Conservation (phyloP, 2,888 invertebrate species). For the Sphaerophoria taeniata region DNA sequence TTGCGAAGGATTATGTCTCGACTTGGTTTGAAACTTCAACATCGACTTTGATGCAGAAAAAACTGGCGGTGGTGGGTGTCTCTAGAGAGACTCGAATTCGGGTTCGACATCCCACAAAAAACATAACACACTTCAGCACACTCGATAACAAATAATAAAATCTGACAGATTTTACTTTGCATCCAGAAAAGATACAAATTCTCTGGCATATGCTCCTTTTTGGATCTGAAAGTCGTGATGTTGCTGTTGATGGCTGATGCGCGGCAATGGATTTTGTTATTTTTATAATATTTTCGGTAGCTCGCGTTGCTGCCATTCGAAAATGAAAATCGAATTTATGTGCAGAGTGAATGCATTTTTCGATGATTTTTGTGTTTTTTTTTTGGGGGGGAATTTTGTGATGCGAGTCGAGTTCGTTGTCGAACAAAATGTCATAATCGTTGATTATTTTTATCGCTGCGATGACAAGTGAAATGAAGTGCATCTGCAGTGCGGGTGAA, state of each 20-base stretch:
- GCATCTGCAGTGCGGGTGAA: slow-evolving; percentile 11
- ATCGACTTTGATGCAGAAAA: background rate
- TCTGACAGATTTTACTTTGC: slow-evolving; percentile 65
- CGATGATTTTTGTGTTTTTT: slow-evolving; percentile 27
- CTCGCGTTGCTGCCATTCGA: slow-evolving; percentile 41
- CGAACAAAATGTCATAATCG: slow-evolving; percentile 48
- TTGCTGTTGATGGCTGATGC: background rate
- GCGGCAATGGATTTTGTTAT: slow-evolving; percentile 24
- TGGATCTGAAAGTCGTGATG: background rate
- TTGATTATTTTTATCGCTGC: slow-evolving; percentile 65
- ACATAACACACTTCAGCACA: slow-evolving; percentile 42
- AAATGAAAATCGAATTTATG: slow-evolving; percentile 54
- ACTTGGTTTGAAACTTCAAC: slow-evolving; percentile 37
- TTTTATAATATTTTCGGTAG: slow-evolving; percentile 40
- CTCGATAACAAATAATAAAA: slow-evolving; percentile 65
- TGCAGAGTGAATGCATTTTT: slow-evolving; percentile 55
- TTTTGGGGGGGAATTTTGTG: background rate
- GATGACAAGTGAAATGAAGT: slow-evolving; percentile 64
- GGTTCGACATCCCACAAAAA: background rate
- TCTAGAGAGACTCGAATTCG: slow-evolving; percentile 47
- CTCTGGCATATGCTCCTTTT: slow-evolving; percentile 19
- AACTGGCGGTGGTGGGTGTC: slow-evolving; percentile 50
- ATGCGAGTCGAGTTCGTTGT: background rate
- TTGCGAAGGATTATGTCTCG: slow-evolving; percentile 66
- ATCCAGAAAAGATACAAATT: slow-evolving; percentile 30